A percentile compares a stretch with the other conserved stretches of the same genome.
Evolutionary conservation across 2,113 vertebrate genomes (phyloP).

Genomic region (Centrocercus urophasianus): DNA sequence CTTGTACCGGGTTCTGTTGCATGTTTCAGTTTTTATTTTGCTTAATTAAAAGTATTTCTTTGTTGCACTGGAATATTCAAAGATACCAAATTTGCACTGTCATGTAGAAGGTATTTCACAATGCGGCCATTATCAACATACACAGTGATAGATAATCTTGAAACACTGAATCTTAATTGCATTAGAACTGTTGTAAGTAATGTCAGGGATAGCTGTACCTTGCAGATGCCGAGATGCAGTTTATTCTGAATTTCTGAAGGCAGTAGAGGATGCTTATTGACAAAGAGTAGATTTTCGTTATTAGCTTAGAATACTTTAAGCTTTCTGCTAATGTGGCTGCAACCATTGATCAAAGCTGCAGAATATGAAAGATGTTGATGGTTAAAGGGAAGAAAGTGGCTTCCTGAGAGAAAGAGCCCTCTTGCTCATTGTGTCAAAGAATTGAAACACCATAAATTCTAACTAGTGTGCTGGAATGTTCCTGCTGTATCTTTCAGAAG

Average conservation of each 20-base stretch:
- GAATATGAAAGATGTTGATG: not conserved
- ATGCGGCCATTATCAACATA: rapidly evolving
- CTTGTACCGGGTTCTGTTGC: not conserved
- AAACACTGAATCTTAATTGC: not conserved
- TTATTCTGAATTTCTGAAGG: not conserved
- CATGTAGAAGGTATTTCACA: not conserved
- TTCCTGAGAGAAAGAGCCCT: not conserved
- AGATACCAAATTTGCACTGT: not conserved
- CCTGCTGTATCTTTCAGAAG: not conserved
- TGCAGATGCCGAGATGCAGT: not conserved
- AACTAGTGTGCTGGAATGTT: not conserved
- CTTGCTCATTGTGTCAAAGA: rapidly evolving
- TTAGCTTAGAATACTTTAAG: not conserved
- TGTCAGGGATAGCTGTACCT: not conserved
- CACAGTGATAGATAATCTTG: not conserved
- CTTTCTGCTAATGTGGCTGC: not conserved
- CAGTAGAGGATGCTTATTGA: not conserved
- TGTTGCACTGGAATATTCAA: not conserved
- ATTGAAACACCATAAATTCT: not conserved
- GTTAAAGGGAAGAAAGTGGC: not conserved
- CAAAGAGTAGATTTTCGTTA: not conserved
- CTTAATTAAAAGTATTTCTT: not conserved
- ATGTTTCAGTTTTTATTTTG: not conserved
- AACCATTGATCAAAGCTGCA: not conserved
- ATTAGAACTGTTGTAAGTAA: not conserved